phyloP scores from a whole-genome alignment of 1,140 invertebrate species.

The Drosophila funebris region DNA sequence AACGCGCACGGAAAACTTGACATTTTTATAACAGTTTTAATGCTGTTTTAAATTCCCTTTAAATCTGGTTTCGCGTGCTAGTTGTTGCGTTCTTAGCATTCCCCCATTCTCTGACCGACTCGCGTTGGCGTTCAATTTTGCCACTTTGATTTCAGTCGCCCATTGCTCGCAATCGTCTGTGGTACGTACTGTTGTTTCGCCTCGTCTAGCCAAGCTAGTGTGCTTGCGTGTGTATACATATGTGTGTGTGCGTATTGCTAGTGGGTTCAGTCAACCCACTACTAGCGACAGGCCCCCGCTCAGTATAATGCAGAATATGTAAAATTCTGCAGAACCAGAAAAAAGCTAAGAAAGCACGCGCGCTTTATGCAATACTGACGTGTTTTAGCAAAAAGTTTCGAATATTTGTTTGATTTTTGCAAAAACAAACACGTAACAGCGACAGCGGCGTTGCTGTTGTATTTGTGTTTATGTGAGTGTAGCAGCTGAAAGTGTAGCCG shows the following conservation, averaged over 20 bases:
- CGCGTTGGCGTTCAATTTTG: conserved; percentile 48
- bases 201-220: conserved; percentile 24
- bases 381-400: conserved; percentile 22
- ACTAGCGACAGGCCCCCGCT: conserved; percentile 16
- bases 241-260: conserved; percentile 27
- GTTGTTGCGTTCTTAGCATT: conserved; percentile 33
- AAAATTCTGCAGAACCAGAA: conserved; percentile 29
- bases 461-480: conserved; percentile 30
- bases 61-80: conserved; percentile 31
- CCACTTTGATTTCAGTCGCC: conserved; percentile 75
- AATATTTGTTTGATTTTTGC: conserved; percentile 59
- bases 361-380: conserved; percentile 43
- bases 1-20: conserved; percentile 22
- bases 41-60: conserved; percentile 33
- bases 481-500: conserved; percentile 24
- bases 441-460: conserved; percentile 31
- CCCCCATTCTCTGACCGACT: conserved; percentile 17
- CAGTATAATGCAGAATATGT: conserved; percentile 34
- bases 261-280: conserved; percentile 72
- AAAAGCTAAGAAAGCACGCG: conserved; percentile 19
- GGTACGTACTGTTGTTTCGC: conserved; percentile 36
- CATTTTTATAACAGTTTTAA: conserved; percentile 32
- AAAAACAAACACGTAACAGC: conserved; percentile 79
- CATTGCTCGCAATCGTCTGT: conserved; percentile 50
- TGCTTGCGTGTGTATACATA: conserved; percentile 23